Percentiles rank a stretch among this genome's conserved stretches.
These are phyloP conservation scores for Callocephalon fimbriatum DNA, from an alignment of 2,113 vertebrate genomes.

Conservation along the genomic window DNA sequence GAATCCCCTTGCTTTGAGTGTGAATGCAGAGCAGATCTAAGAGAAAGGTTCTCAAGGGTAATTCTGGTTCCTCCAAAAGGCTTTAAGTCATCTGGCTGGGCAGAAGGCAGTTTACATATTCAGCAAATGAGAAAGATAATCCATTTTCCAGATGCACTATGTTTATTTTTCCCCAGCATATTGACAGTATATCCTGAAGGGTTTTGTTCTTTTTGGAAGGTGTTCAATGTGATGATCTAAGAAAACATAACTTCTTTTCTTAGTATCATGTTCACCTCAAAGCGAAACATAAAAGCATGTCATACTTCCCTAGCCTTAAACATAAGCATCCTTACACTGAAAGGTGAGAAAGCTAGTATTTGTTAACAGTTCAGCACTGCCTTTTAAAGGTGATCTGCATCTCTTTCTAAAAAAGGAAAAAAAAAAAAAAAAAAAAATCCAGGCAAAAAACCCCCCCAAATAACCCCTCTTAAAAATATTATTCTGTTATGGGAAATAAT, in stretches of 20 bases:
- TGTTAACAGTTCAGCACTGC: neutral
- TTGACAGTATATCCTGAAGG: neutral
- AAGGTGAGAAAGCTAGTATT: neutral
- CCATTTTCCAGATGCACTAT: neutral
- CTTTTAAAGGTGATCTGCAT: neutral
- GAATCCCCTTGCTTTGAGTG: neutral
- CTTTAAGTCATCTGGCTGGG: neutral
- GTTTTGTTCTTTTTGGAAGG: neutral
- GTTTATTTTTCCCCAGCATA: neutral
- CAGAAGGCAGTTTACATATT: neutral
- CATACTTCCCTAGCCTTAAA: neutral
- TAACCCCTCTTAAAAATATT: neutral
- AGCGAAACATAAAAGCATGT: neutral
- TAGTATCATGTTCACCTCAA: neutral
- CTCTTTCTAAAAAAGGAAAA: fast-evolving
- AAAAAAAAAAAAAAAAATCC: neutral
- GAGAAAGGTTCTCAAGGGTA: neutral
- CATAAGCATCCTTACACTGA: neutral
- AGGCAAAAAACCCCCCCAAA: neutral
- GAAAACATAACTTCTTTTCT: neutral
- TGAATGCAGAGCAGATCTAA: neutral
- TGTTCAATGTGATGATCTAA: neutral
- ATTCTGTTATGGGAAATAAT: neutral
- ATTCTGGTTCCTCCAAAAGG: neutral
- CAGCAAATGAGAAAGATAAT: neutral